Conservation (phyloP, 2,797 vertebrate genomes). For the Australoheros facetus region DNA sequence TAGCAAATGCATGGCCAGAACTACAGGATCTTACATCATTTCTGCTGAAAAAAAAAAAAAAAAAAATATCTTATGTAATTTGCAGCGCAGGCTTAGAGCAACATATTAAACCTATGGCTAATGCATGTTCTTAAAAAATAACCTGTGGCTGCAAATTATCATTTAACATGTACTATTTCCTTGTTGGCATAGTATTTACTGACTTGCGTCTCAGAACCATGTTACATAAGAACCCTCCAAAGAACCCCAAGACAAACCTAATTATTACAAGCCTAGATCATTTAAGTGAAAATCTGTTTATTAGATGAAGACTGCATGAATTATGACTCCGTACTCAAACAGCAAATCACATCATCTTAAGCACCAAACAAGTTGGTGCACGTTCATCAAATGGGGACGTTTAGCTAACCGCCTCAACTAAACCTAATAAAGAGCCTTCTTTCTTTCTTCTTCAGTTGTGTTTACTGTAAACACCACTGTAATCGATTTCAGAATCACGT, state of each 20-base stretch:
- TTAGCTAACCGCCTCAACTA: background rate
- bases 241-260: constrained; percentile 2
- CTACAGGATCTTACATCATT: constrained; percentile 37
- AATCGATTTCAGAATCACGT: background rate
- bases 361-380: constrained; percentile 10
- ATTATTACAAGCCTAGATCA: background rate
- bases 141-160: constrained; percentile 8
- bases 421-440: background rate
- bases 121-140: background rate
- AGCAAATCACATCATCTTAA: background rate
- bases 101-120: constrained; percentile 4
- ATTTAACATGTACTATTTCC: background rate
- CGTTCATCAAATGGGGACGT: constrained; percentile 10
- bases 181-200: background rate
- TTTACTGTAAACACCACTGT: constrained; percentile 38
- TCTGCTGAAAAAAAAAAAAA: background rate
- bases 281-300: background rate
- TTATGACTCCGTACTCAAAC: background rate
- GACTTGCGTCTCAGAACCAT: background rate
- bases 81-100: constrained; percentile 27
- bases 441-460: background rate
- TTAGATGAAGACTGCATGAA: background rate
- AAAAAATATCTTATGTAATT: constrained; percentile 46
- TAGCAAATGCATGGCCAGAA: background rate
- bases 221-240: background rate